Evolutionary conservation across 2,888 invertebrate species (phyloP).

Genomic region (Phasia obesa): DNA sequence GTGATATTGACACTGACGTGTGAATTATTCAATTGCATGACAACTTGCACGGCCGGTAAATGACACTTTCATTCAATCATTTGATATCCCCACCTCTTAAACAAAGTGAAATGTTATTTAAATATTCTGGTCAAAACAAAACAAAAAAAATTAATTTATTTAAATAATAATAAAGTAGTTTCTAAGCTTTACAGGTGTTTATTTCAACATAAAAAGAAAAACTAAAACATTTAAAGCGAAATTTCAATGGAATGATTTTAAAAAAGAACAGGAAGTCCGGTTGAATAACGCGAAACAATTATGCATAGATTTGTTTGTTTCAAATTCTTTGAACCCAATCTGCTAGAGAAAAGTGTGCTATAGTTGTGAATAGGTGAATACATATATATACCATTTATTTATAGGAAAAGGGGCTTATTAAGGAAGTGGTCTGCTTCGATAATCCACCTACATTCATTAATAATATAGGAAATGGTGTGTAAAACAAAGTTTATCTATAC

Average conservation of each 20-base stretch:
- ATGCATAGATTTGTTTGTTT: neutral
- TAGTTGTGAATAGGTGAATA: too few species aligned
- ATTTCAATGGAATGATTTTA: neutral
- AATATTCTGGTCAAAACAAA: neutral
- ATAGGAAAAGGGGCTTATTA: too few species aligned
- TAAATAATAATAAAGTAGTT: too few species aligned
- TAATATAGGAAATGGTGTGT: too few species aligned
- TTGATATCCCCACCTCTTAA: neutral
- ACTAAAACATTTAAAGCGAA: neutral
- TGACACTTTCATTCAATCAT: slow-evolving; percentile 34
- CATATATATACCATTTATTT: too few species aligned
- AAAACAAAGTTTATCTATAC: too few species aligned
- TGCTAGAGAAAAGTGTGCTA: too few species aligned
- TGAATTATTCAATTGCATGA: slow-evolving; percentile 55
- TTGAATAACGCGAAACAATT: neutral
- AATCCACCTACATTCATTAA: too few species aligned
- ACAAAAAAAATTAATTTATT: too few species aligned
- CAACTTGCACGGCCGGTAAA: slow-evolving; percentile 44
- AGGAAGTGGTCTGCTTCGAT: too few species aligned
- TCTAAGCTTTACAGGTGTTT: too few species aligned
- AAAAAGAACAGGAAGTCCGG: neutral
- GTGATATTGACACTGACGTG: slow-evolving; percentile 54
- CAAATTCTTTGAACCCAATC: neutral
- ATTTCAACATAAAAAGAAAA: too few species aligned
- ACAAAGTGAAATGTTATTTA: neutral